Conservation (phyloP, 2,888 invertebrate genomes). For the Drosophila picticornis region DNA sequence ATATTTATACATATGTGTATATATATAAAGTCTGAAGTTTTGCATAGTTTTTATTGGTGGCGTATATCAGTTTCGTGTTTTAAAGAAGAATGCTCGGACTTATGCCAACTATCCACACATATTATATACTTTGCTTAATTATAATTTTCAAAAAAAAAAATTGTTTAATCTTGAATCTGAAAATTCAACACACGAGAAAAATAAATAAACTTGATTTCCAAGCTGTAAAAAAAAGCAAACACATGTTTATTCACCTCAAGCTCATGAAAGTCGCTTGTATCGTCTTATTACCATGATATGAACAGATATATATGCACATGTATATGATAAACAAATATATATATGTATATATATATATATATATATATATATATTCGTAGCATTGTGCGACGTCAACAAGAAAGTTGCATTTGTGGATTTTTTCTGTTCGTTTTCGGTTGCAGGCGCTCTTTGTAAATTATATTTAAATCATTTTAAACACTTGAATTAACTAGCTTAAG, state of each 20-base stretch:
- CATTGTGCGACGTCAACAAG: constrained; percentile 28
- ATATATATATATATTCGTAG: neutral
- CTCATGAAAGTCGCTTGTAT: constrained; percentile 2
- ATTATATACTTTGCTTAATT: constrained; percentile 40
- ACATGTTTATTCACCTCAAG: constrained; percentile 23
- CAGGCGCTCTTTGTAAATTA: constrained; percentile 47
- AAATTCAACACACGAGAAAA: constrained; percentile 19
- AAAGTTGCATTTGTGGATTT: constrained; percentile 9
- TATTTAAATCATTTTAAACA: constrained; percentile 44
- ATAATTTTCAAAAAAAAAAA: constrained; percentile 20
- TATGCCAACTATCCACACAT: constrained; percentile 20
- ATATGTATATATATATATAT: constrained; percentile 7
- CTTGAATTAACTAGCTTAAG: constrained; percentile 54
- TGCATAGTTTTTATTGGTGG: constrained; percentile 33
- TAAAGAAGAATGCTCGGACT: constrained; percentile 11
- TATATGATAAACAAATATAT: neutral
- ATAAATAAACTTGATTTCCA: constrained; percentile 49
- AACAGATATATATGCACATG: constrained; percentile 12
- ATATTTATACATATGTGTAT: constrained; percentile 2
- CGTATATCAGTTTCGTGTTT: constrained; percentile 16
- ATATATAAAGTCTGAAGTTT: constrained; percentile 27
- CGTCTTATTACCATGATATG: constrained; percentile 22
- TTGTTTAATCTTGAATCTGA: constrained; percentile 43
- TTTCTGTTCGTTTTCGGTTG: constrained; percentile 11
- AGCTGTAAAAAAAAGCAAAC: constrained; percentile 50